Evolutionary conservation across 2,113 vertebrate genomes (phyloP).

Genomic region (Corythaixoides concolor): DNA sequence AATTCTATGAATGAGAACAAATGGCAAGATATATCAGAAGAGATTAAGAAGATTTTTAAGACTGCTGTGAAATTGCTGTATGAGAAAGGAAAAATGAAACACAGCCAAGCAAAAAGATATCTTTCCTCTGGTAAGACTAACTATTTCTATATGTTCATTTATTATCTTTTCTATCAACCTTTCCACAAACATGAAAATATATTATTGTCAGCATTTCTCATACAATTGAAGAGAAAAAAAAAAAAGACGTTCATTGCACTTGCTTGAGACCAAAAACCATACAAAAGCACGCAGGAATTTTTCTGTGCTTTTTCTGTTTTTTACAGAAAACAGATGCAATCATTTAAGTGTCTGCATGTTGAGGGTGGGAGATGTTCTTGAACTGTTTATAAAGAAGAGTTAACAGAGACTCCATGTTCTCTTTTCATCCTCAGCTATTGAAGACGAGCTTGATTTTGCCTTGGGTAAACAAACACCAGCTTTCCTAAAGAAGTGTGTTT

Average conservation of each 20-base stretch:
- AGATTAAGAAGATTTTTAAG: conserved; percentile 94
- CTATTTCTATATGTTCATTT: background rate
- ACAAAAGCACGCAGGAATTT: background rate
- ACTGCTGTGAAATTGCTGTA: conserved; percentile 89
- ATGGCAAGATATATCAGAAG: conserved; percentile 92
- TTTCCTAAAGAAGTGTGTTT: conserved; percentile 98
- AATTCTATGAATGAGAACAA: conserved; percentile 85
- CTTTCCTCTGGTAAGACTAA: conserved; percentile 89
- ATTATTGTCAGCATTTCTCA: background rate
- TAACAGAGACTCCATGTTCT: conserved; percentile 40
- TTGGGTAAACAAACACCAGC: conserved; percentile 96
- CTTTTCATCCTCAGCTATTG: conserved; percentile 82
- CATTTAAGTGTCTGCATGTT: background rate
- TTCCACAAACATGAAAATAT: background rate
- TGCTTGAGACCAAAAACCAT: background rate
- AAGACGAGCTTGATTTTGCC: conserved; percentile 97
- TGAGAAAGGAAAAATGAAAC: conserved; percentile 94
- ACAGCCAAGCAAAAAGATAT: conserved; percentile 90
- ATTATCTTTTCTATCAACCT: background rate
- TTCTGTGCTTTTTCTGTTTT: background rate
- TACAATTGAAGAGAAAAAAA: background rate
- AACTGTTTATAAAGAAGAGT: background rate
- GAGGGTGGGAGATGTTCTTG: background rate
- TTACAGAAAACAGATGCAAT: background rate
- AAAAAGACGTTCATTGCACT: background rate